phyloP scores from a whole-genome alignment of 2,113 vertebrate genomes.

The Loxodonta africana region DNA sequence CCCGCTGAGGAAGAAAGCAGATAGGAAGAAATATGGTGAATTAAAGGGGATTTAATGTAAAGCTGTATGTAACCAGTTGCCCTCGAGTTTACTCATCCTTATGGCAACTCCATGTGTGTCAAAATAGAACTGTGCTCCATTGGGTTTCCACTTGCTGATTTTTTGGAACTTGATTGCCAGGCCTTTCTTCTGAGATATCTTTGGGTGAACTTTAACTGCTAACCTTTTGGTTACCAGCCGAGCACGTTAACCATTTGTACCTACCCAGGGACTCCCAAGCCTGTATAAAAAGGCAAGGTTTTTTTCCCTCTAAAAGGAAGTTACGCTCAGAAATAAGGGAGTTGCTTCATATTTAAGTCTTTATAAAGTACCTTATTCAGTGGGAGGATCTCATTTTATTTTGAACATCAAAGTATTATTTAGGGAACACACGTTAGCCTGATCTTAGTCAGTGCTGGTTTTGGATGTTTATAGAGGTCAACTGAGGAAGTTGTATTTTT shows the following conservation, averaged over 20 bases:
- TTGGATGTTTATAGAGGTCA: conserved; percentile 53
- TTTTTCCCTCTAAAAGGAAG: rapidly evolving
- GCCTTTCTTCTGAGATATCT: not conserved
- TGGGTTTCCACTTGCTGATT: not conserved
- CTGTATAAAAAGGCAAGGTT: not conserved
- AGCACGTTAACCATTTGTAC: not conserved
- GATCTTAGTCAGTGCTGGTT: conserved; percentile 34
- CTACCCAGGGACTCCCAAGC: not conserved
- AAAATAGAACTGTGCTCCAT: not conserved
- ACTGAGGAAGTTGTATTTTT: conserved; percentile 60
- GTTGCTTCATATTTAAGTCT: not conserved
- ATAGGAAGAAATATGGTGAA: not conserved
- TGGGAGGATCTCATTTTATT: conserved; percentile 47
- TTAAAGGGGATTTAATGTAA: not conserved
- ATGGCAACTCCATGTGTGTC: too few relatives aligned
- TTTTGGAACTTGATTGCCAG: not conserved
- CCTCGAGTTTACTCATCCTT: too few relatives aligned
- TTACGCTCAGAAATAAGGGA: not conserved
- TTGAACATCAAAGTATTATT: conserved; percentile 62
- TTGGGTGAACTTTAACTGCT: not conserved
- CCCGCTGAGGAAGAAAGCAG: not conserved
- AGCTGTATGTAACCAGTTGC: not conserved
- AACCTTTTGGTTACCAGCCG: not conserved
- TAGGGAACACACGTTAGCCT: conserved; percentile 55
- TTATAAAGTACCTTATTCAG: not conserved